Conservation (phyloP, 2,888 invertebrate genomes). For the Apamea crenata region DNA sequence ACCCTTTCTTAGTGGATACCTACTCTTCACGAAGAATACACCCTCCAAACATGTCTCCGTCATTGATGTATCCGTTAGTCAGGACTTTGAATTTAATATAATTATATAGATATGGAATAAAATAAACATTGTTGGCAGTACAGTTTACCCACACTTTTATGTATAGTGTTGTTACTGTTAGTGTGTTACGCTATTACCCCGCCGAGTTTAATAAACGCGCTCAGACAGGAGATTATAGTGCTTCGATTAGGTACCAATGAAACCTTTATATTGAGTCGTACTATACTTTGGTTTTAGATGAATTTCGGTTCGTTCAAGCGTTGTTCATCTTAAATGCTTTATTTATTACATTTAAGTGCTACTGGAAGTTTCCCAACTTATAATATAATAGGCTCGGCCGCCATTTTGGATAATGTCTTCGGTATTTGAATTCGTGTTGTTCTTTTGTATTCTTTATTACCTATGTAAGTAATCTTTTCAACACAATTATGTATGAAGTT, state of each 20-base stretch:
- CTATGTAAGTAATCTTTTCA: not conserved
- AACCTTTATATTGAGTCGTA: not conserved
- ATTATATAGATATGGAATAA: too few species aligned
- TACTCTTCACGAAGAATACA: too few species aligned
- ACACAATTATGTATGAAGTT: not conserved
- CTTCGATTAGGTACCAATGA: not conserved
- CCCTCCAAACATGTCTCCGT: too few species aligned
- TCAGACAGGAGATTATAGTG: not conserved
- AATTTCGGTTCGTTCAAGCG: conserved; percentile 38
- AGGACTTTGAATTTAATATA: too few species aligned
- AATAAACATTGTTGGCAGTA: not conserved
- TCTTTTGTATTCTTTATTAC: conserved; percentile 13
- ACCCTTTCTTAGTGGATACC: too few species aligned
- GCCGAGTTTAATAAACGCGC: not conserved
- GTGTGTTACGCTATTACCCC: not conserved
- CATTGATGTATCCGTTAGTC: too few species aligned
- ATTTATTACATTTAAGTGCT: conserved; percentile 49
- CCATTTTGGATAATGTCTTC: conserved; percentile 31
- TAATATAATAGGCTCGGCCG: conserved; percentile 1
- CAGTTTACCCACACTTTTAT: not conserved
- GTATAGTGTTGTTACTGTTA: not conserved
- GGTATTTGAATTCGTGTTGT: conserved; percentile 32
- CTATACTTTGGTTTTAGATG: conserved; percentile 28
- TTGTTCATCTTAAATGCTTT: conserved; percentile 59
- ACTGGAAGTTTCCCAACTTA: conserved; percentile 50